A percentile compares a stretch with the other conserved stretches of the same genome.
These are phyloP conservation scores for Strix aluco DNA, from an alignment of 2,113 vertebrate genomes.

Conservation along the genomic window DNA sequence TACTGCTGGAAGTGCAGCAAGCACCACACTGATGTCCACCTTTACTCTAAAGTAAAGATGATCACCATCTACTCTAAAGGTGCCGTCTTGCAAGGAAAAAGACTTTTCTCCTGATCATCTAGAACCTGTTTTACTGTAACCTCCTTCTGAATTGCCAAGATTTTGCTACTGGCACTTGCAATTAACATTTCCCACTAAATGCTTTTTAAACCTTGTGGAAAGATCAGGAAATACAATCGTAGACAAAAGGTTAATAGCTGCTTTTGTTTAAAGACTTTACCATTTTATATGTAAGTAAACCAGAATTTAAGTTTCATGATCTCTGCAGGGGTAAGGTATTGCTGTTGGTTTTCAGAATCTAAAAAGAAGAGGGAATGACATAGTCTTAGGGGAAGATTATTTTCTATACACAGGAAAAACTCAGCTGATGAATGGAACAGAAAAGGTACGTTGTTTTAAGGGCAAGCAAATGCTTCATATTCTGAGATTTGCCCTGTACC, in stretches of 20 bases:
- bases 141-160: not conserved
- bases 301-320: not conserved
- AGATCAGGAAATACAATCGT: not conserved
- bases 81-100: not conserved
- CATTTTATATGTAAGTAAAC: not conserved
- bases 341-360: not conserved
- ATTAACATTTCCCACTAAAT: not conserved
- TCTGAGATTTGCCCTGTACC: not conserved
- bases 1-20: fast-evolving
- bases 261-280: not conserved
- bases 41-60: not conserved
- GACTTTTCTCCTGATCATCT: not conserved
- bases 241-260: not conserved
- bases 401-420: not conserved
- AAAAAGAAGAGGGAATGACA: not conserved
- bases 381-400: not conserved
- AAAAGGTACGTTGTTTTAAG: not conserved
- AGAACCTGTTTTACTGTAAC: not conserved
- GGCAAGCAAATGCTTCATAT: not conserved
- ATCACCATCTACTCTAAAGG: not conserved
- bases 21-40: not conserved
- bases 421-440: not conserved
- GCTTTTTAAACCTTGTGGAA: not conserved
- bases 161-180: not conserved
- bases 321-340: not conserved